phyloP scores from a whole-genome alignment of 1,140 invertebrate species.

The Zaprionus ghesquierei region DNA sequence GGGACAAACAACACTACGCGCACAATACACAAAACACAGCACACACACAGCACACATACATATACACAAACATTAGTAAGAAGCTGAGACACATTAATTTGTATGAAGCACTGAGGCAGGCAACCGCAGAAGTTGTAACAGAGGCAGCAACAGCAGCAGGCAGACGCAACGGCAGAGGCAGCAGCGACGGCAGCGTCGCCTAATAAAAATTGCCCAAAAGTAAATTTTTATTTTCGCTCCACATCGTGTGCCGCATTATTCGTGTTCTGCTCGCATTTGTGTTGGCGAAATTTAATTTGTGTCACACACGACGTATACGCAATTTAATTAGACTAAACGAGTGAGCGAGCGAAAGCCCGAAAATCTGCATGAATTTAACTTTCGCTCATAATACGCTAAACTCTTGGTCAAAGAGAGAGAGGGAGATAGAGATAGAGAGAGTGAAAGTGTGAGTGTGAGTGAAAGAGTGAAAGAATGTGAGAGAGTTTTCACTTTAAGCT shows the following conservation, averaged over 20 bases:
- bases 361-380: constrained; percentile 11
- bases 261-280: constrained; percentile 26
- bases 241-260: constrained; percentile 17
- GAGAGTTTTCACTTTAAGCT: not conserved
- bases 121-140: constrained; percentile 28
- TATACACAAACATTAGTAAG: not conserved
- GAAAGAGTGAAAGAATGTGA: too few relatives aligned
- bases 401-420: too few relatives aligned
- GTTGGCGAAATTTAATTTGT: constrained; percentile 46
- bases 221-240: constrained; percentile 50
- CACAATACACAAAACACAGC: constrained; percentile 2
- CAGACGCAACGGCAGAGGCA: constrained; percentile 7
- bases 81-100: constrained; percentile 41
- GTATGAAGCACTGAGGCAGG: constrained; percentile 33
- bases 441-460: too few relatives aligned
- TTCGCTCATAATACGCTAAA: not conserved
- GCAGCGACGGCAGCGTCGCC: constrained; percentile 20
- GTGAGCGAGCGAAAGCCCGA: not conserved
- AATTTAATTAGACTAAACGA: constrained; percentile 46
- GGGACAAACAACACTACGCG: constrained; percentile 1
- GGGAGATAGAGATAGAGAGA: too few relatives aligned
- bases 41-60: constrained; percentile 10
- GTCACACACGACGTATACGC: constrained; percentile 45
- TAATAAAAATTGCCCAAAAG: constrained; percentile 54
- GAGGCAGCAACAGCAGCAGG: constrained; percentile 17